Percentiles rank a stretch among this genome's conserved stretches.
Conservation (phyloP, 2,888 invertebrate genomes). For the Trimorus sp. region DNA sequence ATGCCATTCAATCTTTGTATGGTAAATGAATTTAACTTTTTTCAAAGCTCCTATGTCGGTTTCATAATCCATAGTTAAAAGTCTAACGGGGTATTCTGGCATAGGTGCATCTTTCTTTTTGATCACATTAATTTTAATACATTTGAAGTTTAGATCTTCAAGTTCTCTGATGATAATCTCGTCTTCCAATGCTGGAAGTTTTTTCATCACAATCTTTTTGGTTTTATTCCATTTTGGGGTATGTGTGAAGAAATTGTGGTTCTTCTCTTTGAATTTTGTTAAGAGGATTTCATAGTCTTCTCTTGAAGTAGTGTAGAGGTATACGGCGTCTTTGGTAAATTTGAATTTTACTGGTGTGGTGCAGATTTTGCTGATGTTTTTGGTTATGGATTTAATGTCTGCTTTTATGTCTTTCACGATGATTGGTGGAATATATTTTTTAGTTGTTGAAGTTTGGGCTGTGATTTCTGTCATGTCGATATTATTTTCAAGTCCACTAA, state of each 20-base stretch:
- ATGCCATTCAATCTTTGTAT: conserved; percentile 18
- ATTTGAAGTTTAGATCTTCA: background rate
- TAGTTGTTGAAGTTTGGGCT: background rate
- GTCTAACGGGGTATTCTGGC: background rate
- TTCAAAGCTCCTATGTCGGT: background rate
- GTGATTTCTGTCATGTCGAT: background rate
- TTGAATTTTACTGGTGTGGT: background rate
- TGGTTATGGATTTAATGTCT: background rate
- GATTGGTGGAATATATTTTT: conserved; percentile 1
- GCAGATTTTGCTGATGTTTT: background rate
- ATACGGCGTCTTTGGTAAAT: background rate
- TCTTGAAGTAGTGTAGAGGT: background rate
- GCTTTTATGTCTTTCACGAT: background rate
- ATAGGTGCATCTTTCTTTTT: background rate
- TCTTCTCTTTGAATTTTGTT: background rate
- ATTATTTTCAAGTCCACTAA: background rate
- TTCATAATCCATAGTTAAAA: background rate
- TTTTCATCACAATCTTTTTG: background rate
- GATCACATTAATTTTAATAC: background rate
- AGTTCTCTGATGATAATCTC: background rate
- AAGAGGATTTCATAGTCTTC: conserved; percentile 1
- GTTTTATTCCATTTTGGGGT: conserved; percentile 4
- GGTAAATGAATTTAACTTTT: background rate
- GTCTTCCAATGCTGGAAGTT: background rate
- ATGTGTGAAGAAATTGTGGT: background rate